Evolutionary conservation across 2,797 vertebrate genomes (phyloP), one percentile per base, ranked within the genome.

Genomic region (Cephalopachus bancanus): DNA sequence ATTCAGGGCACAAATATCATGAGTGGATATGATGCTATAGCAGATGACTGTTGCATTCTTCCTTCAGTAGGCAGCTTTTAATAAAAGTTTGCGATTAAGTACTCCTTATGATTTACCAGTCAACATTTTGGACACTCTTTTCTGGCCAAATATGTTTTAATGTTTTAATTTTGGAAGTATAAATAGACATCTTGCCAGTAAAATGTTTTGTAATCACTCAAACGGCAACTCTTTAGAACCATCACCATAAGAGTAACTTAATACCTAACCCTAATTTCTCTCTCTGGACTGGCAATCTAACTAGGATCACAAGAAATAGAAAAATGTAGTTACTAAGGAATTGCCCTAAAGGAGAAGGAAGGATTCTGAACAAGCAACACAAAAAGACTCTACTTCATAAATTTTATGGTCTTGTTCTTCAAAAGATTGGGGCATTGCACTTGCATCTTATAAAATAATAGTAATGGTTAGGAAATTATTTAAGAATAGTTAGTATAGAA

Each of bases 11-110:
- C 6, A 28, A 5, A 9, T 14, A 51, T 26, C 44, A 3, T 2
- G 7, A 49, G 51, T 2, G 14, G 20, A 22, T 22, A 71, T 0
- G 1, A 1, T 24, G 10, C 17, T 3, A 2, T 0, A 5, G 12
- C 62, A 33, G 3, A 49, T 33, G 17, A 33, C 5, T 5, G 9
- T 14, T 83, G 15, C 69, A 17, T 83, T 33, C 9, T 24, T 28
- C 53, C 5, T 55, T 17, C 30, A 4, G 6, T 0, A 26, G 17
- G 22, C 17, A 24, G 1, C 37, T 71, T 76, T 24, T 26, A 7
- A 64, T 30, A 30, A 59, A 59, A 37, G 5, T 5, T 67, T 51
- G n/a, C 3, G 17, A 69, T 14, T 49, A 65, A 14, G 9, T 17
- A 17, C 20, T 20, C 11, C 53, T 22, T 12, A 0, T 19, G 64